These are phyloP conservation scores for Neoniphon sammara DNA, from an alignment of 2,797 vertebrate species.

Conservation along the genomic window DNA sequence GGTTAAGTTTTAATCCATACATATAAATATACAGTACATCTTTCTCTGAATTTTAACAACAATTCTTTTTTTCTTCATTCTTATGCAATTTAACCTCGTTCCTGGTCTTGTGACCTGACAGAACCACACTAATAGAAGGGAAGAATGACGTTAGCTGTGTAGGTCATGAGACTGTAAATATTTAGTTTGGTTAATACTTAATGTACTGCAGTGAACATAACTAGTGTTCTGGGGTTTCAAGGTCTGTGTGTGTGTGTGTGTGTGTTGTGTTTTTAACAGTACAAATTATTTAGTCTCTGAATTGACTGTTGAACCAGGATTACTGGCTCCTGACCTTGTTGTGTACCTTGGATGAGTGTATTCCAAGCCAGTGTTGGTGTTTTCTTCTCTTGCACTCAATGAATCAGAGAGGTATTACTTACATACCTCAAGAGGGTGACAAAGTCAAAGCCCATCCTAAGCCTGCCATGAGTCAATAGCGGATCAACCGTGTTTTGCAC, in stretches of 20 bases:
- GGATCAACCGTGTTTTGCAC: neutral
- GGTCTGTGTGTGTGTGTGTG: constrained; percentile 7
- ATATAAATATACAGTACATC: too few relatives aligned
- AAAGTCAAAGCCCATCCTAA: neutral
- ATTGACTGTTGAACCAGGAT: neutral
- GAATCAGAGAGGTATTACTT: neutral
- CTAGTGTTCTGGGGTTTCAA: neutral
- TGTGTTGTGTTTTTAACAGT: neutral
- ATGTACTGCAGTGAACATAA: constrained; percentile 18
- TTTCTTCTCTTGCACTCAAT: neutral
- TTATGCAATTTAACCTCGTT: neutral
- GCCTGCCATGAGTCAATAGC: neutral
- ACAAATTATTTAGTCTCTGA: neutral
- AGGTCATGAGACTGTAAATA: constrained; percentile 64
- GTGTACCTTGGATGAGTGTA: neutral
- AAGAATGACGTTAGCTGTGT: neutral
- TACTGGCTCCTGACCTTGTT: neutral
- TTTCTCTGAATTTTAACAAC: neutral
- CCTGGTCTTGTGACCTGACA: too few relatives aligned
- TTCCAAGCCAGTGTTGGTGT: neutral
- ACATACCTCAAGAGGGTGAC: neutral
- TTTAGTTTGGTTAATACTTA: constrained; percentile 76
- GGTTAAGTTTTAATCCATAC: neutral
- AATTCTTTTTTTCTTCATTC: neutral
- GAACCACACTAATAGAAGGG: too few relatives aligned